Conservation (phyloP, 2,888 invertebrate species). For the Apantesis nais region DNA sequence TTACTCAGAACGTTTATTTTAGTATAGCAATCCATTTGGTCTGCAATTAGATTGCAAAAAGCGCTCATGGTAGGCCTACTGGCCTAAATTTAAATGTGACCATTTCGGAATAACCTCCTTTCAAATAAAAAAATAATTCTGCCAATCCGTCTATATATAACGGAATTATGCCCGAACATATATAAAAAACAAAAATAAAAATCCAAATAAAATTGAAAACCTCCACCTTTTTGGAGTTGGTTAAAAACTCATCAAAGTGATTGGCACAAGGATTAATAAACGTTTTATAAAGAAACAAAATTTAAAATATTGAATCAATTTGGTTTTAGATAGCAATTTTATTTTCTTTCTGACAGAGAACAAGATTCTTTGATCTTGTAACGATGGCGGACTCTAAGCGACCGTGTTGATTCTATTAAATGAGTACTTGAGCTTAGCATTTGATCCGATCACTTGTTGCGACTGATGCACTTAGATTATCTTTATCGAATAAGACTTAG, state of each 20-base stretch:
- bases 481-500: neutral
- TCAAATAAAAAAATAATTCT: too few relatives aligned
- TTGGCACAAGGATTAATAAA: neutral
- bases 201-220: too few relatives aligned
- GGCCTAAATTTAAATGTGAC: too few relatives aligned
- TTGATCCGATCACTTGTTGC: neutral
- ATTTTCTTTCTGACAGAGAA: neutral
- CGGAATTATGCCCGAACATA: too few relatives aligned
- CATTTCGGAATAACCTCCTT: too few relatives aligned
- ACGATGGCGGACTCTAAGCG: neutral
- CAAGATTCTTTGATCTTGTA: neutral
- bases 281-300: neutral
- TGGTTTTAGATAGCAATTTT: slow-evolving; percentile 4
- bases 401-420: neutral
- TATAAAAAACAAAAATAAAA: too few relatives aligned
- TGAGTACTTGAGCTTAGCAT: neutral
- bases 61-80: too few relatives aligned
- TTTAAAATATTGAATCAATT: slow-evolving; percentile 13
- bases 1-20: too few relatives aligned
- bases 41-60: too few relatives aligned
- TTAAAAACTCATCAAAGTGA: neutral
- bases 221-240: too few relatives aligned
- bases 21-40: too few relatives aligned
- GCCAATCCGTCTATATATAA: too few relatives aligned
- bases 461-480: neutral